phyloP scores from a whole-genome alignment of 2,113 vertebrate species.

The Erythrocebus patas region DNA sequence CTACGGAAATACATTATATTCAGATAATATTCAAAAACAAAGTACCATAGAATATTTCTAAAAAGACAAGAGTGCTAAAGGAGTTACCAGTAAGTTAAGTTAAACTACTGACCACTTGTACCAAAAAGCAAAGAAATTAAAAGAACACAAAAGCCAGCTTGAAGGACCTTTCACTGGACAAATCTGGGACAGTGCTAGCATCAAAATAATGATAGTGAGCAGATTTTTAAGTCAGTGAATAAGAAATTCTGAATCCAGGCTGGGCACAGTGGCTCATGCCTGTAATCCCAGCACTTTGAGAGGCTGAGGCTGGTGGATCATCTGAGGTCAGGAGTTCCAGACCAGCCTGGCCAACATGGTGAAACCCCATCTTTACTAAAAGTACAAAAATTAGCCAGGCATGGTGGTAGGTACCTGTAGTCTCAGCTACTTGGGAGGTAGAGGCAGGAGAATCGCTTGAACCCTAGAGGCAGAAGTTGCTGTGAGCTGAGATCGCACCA shows the following conservation, averaged over 20 bases:
- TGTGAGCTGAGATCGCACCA: too few relatives aligned
- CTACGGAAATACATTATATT: background rate
- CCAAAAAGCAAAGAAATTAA: background rate
- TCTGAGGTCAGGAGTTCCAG: too few relatives aligned
- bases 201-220: background rate
- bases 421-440: too few relatives aligned
- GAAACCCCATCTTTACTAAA: too few relatives aligned
- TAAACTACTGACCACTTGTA: background rate
- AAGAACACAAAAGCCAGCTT: background rate
- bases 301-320: too few relatives aligned
- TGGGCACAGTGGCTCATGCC: too few relatives aligned
- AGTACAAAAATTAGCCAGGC: too few relatives aligned
- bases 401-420: too few relatives aligned
- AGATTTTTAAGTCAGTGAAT: background rate
- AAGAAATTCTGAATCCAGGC: background rate
- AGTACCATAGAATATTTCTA: background rate
- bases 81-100: background rate
- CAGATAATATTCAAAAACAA: slow-evolving; percentile 8
- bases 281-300: too few relatives aligned
- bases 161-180: background rate
- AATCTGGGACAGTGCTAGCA: background rate
- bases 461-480: too few relatives aligned
- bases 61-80: background rate
- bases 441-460: too few relatives aligned
- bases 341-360: too few relatives aligned